phyloP scores from a whole-genome alignment of 2,888 invertebrate species.

The Tortrix viridana region DNA sequence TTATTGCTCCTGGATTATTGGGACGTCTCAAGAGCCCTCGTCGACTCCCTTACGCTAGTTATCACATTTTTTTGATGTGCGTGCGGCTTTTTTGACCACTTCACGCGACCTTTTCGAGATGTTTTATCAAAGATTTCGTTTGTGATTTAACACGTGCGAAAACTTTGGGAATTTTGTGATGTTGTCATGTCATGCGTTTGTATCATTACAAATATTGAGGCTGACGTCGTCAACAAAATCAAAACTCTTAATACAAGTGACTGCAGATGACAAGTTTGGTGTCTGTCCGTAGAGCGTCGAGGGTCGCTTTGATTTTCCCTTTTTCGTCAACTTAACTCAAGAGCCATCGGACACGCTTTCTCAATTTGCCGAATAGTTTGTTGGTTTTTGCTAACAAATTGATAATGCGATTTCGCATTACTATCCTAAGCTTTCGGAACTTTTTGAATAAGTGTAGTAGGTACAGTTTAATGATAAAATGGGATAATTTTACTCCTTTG shows the following conservation, averaged over 20 bases:
- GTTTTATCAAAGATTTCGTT: constrained; percentile 45
- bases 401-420: constrained; percentile 4
- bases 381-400: constrained; percentile 41
- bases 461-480: too few species aligned
- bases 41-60: constrained; percentile 77
- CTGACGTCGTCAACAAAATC: too few species aligned
- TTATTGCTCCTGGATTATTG: constrained; percentile 75
- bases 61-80: constrained; percentile 76
- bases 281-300: constrained; percentile 42
- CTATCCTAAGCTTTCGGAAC: too few species aligned
- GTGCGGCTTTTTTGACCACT: constrained; percentile 64
- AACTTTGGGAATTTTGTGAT: not conserved
- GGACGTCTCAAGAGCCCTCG: constrained; percentile 64
- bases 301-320: constrained; percentile 69
- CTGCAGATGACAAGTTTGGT: constrained; percentile 23
- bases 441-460: too few species aligned
- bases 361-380: constrained; percentile 73
- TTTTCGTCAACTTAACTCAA: constrained; percentile 55
- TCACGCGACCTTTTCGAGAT: constrained; percentile 52
- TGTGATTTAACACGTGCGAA: constrained; percentile 21
- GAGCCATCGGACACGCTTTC: constrained; percentile 67
- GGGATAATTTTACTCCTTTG: too few species aligned
- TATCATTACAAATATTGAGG: not conserved
- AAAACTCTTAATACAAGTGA: not conserved
- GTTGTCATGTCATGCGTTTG: not conserved